Evolutionary conservation across 2,797 vertebrate species (phyloP).

Genomic region (Coranthus polyacanthus): DNA sequence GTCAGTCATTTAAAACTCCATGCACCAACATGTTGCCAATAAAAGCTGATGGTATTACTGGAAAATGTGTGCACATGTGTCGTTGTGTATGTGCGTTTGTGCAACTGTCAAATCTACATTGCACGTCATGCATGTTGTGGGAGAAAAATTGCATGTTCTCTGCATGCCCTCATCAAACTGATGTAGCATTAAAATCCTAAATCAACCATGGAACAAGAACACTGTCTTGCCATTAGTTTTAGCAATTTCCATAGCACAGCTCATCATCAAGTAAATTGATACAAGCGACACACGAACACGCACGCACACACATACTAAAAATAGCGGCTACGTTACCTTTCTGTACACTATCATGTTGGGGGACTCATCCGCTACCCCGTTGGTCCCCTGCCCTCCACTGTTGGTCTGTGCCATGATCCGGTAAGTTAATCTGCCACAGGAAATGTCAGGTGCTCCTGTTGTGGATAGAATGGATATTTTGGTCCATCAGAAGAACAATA

Average conservation of each 20-base stretch:
- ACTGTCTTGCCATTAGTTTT: conserved; percentile 50
- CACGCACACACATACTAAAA: conserved; percentile 60
- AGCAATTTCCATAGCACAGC: conserved; percentile 50
- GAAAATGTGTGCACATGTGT: conserved; percentile 15
- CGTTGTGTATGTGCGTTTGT: conserved; percentile 6
- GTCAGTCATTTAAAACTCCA: conserved; percentile 39
- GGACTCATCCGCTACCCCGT: conserved; percentile 94
- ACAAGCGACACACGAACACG: conserved; percentile 32
- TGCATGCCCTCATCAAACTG: conserved; percentile 32
- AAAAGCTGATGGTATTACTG: conserved; percentile 34
- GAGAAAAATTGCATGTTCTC: conserved; percentile 32
- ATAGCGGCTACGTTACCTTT: conserved; percentile 89
- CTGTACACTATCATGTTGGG: conserved; percentile 98
- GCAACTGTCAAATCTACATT: conserved; percentile 4
- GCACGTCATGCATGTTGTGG: conserved; percentile 33
- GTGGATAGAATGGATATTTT: conserved; percentile 66
- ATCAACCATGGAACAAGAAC: conserved; percentile 46
- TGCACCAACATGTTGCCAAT: conserved; percentile 23
- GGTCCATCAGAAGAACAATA: conserved; percentile 51
- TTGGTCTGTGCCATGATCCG: conserved; percentile 97
- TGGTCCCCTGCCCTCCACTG: conserved; percentile 93
- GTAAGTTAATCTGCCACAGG: conserved; percentile 72
- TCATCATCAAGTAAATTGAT: conserved; percentile 61
- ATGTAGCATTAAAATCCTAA: conserved; percentile 41
- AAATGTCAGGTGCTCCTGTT: conserved; percentile 82